Evolutionary conservation across 2,113 vertebrate genomes (phyloP), one percentile per base, ranked within the genome.

Genomic region (Salvator merianae): DNA sequence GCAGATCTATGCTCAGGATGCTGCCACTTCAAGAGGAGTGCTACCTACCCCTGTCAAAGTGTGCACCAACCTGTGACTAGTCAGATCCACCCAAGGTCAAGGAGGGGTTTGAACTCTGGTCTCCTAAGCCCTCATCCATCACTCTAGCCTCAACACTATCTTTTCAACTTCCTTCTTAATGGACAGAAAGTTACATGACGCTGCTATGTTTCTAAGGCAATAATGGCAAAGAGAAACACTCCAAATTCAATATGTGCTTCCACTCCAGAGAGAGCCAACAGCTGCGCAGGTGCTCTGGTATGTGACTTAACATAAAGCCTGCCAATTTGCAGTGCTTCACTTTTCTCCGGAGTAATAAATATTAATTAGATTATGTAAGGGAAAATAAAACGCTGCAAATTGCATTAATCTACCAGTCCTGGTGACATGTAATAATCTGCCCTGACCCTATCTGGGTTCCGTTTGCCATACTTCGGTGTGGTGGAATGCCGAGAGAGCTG

Each of bases 391-490:
- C 32, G 68, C 13, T 18, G n/a, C 32, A 69, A 34, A 34, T 69
- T 20, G 68, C 16, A 34, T 32, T 22, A 38, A 30, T 30, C 5
- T 79, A 38, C 9, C 13, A 22, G 30, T 9, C 40, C 59, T 12
- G 16, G 28, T 7, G 12, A 68, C 38, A 1, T n/a, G 47, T 22
- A 66, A 13, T 13, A 26, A 30, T 53, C 73, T 30, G 43, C 78
- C 66, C n/a, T 66, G 16, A n/a, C 26, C 24, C 72, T 14, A 30
- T 30, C 26, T 13, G 68, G 55, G 32, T 34, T 74, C 10, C 30
- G 12, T 12, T 47, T 22, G 40, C 36, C 72, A 14, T 47, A n/a
- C 30, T 30, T 50, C 88, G 83, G 88, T 91, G 81, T 82, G 84
- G 78, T 66, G 70, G 79, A 38, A 85, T 89, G 63, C 84, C 65